Evolutionary conservation across 2,797 vertebrate species (phyloP), one percentile per base, ranked within the genome.

Genomic region (Clamator glandarius): DNA sequence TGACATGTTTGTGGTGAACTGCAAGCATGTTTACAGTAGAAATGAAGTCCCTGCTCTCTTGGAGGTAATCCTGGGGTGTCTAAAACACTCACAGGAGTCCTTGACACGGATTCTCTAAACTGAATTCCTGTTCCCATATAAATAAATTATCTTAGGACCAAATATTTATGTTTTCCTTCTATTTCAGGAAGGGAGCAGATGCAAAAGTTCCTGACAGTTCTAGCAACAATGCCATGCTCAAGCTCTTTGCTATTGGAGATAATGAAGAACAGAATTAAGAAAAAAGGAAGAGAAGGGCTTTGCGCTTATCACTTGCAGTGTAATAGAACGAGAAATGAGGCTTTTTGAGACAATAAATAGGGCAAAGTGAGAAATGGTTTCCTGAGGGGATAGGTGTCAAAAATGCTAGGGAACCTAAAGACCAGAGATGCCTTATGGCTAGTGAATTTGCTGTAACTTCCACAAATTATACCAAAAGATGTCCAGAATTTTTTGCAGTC

Each of bases 41-140:
- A 92, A 84, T 72, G 58, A 96, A 88, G 87, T 87, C 86, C 76
- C 81, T 93, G 72, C 93, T 96, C 95, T 81, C 86, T 41, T 96
- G 88, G 59, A 88, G 89, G 82, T 90, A 89, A 74, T 93, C 82
- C 76, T 95, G 62, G 42, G 89, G 31, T 85, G 78, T 48, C 80
- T 95, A 87, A 92, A 94, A 97, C 87, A 41, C 72, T 91, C 92
- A 39, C 2, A 67, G 91, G 91, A 92, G 85, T 67, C 67, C 62
- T 91, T 79, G 67, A 93, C 51, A 17, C 29, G 46, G 89, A 82
- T 90, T 84, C 83, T 91, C 91, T 89, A 85, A 95, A 95, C 84
- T 15, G 6, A 87, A 88, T 89, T 90, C 87, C 85, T 91, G 29
- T 83, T 94, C 35, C 50, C 70, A 52, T 70, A 48, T 48, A 95